Evolutionary conservation across 53 echinoderm and acorn worm species (phyloP).

Genomic region (Echinarachnius parma): DNA sequence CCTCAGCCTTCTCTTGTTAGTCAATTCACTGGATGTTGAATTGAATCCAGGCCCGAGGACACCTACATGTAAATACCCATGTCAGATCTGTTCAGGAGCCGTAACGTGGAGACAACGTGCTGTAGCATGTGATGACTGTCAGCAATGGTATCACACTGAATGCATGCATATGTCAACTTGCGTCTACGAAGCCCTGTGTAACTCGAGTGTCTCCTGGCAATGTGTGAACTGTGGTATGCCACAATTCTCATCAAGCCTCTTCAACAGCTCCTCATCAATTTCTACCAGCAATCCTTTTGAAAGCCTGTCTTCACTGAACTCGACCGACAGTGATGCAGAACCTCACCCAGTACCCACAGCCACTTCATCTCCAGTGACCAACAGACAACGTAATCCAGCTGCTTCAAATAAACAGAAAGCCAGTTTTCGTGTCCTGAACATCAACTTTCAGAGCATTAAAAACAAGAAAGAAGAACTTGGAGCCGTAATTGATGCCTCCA

Average conservation of each 20-base stretch:
- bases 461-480: no score
- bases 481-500: no score
- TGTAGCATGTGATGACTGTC: neutral
- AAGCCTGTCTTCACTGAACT: neutral
- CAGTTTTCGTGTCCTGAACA: no score
- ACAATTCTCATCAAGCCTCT: neutral
- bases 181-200: neutral
- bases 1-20: neutral
- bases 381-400: no score
- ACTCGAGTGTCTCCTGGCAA: neutral
- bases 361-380: neutral
- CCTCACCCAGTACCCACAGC: neutral
- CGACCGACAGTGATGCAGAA: neutral
- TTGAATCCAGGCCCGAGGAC: no score
- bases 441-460: no score
- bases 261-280: neutral
- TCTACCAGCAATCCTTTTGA: neutral
- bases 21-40: constrained; percentile 1
- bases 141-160: no score
- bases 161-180: constrained; percentile 5
- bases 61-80: no score
- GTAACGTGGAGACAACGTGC: neutral
- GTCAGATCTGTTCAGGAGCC: neutral
- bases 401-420: no score
- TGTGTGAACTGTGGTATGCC: neutral